Base-by-base conservation (phyloP, 2,888 invertebrate species). In the Sinodicranocentrus sp. region DNA sequence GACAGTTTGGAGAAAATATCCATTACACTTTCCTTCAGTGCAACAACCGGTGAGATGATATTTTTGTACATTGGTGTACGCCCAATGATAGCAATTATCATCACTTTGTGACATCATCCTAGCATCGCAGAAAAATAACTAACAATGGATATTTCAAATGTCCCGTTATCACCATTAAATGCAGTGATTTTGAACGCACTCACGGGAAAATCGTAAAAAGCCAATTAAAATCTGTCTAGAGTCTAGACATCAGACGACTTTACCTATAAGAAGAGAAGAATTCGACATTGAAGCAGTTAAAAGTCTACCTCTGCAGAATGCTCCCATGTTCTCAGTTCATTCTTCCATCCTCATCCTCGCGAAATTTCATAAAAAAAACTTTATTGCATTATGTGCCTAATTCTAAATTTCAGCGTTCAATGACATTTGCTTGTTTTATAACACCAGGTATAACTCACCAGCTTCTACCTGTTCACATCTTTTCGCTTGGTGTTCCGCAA, bases 161-260 rank as follows among this genome's bases (percentile, higher is more conserved):
- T 78, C 68, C 77, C 77, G 77, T 78, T 68, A 19, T 43, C 39
- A 3, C 15, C 28, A 17, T 25, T 19, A 39, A 21, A 43, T 39
- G 13, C 17, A 26, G 3, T 13, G 54, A 54, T 68, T 78, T 57
- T 39, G 54, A 67, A 76, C 63, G n/a, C n/a, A n/a, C n/a, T n/a
- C n/a, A 44, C 44, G 44, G 19, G 23, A 78, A 71, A 70, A 71
- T 71, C 79, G 61, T 79, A 71, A 79, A 79, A 76, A 71, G 39
- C 21, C 71, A 63, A 79, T 71, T 79, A 63, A 79, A 79, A 70
- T 21, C 21, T 54, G 79, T 71, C 79, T 79, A 54, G 63, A 52
- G 79, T 79, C 79, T 79, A 79, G 79, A 79, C 79, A 44, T 8
- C 39, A 79, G 79, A 79, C 79, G 21, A 43, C 33, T 71, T 39